Base-by-base conservation (phyloP, 2,797 vertebrate species). In the Sandelia bainsii region DNA sequence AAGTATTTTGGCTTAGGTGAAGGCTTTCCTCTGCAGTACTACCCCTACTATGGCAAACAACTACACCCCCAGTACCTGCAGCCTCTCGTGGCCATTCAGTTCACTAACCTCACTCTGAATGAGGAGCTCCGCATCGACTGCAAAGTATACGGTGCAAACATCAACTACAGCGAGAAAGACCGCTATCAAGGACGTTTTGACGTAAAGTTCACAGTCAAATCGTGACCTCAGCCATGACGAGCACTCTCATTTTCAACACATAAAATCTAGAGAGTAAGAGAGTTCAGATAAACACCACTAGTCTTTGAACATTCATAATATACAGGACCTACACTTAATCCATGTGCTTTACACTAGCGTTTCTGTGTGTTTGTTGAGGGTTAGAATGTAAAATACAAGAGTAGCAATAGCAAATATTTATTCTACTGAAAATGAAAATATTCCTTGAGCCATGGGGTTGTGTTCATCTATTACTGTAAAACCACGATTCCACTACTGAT, bases 361-460 rank as follows among this genome's bases (percentile, higher is more conserved):
- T 96, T 96, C 95, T 93, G 96, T 97, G 96, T 97, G 96, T 97
- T 94, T 96, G 96, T 95, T 80, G 94, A 97, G 96, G 95, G 94
- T 97, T 99, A 99, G 97, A 97, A 97, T 98, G 97, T 98, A 97
- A 97, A 97, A 96, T 94, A 95, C 92, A 92, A 92, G 90, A 86
- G 96, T 98, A 99, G 97, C 96, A 98, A 97, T 98, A 98, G 97
- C 89, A 96, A 95, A 95, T 99, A 99, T 99, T 99, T 99, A 99
- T 99, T 99, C 97, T 98, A 97, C 96, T 99, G 97, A 98, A 98
- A 96, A 98, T 97, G 96, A 98, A 92, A 95, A 96, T 96, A 95
- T 96, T 97, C 97, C 96, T 96, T 95, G 96, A 99, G 97, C 98
- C 96, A 97, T 96, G 96, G 97, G 96, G 96, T 96, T 94, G 93